Base-by-base conservation (phyloP, 2,113 vertebrate genomes). In the Corydoras maculifer region DNA sequence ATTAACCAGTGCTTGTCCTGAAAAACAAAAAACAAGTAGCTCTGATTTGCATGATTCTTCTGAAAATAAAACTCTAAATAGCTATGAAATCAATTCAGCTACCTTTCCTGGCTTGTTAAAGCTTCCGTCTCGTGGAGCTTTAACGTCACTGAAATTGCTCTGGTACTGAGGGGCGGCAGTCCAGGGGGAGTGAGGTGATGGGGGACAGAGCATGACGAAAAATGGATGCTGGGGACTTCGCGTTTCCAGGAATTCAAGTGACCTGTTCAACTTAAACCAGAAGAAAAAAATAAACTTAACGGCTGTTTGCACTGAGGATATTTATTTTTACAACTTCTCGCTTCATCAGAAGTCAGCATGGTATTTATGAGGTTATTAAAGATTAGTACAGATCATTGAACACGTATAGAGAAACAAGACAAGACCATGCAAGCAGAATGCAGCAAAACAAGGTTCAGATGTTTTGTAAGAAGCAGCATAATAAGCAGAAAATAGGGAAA, bases 1-100 rank as follows among this genome's bases (percentile, higher is more conserved):
- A 92, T 77, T 77, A 92, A 83, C 90, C 90, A 92, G 77, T 92
- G 90, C 77, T 92, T 92, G 79, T 87, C 86, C 90, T 91, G 70
- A 64, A 76, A 70, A 43, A 43, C 4, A 5, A 2, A 2, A 25
- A 25, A 25, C 18, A 25, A 25, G 18, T 1, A 25, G 18, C 18
- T 25, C 18, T 2, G 18, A 25, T 25, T 25, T 25, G 18, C 18
- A 2, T 25, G 18, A 25, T 25, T 25, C 18, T 25, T 25, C 18
- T 25, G 18, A 25, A 25, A 25, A 25, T 25, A 25, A 1, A 11
- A 51, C 30, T 13, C 29, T 54, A 31, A 9, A 43, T 43, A 43
- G 7, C 32, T 15, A 12, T n/a, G 51, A 3, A 10, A 58, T 10
- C 35, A 43, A 43, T 43, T 32, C 31, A 5, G 10, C 48, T 29